A percentile compares a stretch with the other conserved stretches of the same genome.
Evolutionary conservation across 2,113 vertebrate genomes (phyloP).

Genomic region (Eleginops maclovinus): DNA sequence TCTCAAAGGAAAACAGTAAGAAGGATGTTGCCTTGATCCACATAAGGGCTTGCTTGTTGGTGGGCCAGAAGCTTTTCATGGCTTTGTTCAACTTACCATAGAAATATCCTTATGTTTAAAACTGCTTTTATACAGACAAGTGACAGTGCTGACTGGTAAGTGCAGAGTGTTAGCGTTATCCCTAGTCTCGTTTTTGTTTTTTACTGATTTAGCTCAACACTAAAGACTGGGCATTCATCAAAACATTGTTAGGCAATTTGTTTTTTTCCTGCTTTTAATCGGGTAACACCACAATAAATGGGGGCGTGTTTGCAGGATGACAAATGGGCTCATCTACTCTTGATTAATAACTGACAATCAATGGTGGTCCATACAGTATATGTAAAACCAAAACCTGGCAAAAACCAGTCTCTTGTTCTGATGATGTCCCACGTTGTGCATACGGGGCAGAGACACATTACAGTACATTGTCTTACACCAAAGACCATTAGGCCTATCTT

Average conservation of each 20-base stretch:
- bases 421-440: background rate
- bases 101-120: background rate
- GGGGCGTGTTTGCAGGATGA: background rate
- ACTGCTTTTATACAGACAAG: background rate
- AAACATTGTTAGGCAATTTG: background rate
- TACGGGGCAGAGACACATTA: background rate
- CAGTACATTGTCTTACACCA: background rate
- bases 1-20: no score
- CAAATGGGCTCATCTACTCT: background rate
- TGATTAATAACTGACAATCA: background rate
- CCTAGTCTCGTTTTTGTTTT: background rate
- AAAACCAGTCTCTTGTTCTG: background rate
- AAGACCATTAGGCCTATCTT: background rate
- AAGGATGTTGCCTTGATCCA: background rate
- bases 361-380: background rate
- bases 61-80: background rate
- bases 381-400: no score
- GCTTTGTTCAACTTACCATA: slow-evolving; percentile 10
- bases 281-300: no score
- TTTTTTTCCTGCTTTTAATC: background rate
- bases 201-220: background rate
- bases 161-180: background rate
- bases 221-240: background rate
- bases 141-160: background rate
- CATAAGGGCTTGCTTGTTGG: background rate